Base-by-base conservation (phyloP, 2,888 invertebrate genomes). In the Ommatoiulus sabulosus region DNA sequence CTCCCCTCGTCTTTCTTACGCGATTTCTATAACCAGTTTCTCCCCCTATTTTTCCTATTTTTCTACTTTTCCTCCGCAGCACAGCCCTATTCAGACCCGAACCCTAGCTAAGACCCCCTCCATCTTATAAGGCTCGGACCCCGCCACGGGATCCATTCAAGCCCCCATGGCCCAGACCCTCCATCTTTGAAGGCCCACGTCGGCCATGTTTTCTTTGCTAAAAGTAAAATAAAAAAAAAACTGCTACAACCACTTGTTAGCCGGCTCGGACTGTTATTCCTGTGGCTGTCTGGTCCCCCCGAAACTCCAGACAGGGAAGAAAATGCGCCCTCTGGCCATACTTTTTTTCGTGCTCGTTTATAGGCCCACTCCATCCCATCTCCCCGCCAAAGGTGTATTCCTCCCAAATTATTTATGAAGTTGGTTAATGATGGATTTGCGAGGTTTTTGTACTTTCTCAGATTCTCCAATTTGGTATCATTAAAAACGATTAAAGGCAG, bases 1-100 rank as follows among this genome's bases (percentile, higher is more conserved):
- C 46, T 44, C 86, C 44, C 44, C 86, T 86, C 44, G 44, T 46
- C 86, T 44, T 44, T 44, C 86, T 86, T 86, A 43, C 43, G 43
- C 43, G 35, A 20, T 86, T 20, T 43, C 84, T 84, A 20, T 44
- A 86, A 46, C 86, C 86, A 86, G 44, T 35, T 84, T 43, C 43
- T 84, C 43, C n/a, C 84, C 84, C 84, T 80, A 80, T 35, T 35
- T 80, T 35, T 35, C 84, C 84, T 52, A 52, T 52, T 84, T 84
- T 84, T n/a, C 84, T 17, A n/a, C n/a, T 43, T 84, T 84, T 57
- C 57, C 57, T 57, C 57, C 57, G 10, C 15, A n/a, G n/a, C n/a
- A n/a, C n/a, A 52, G 52, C 17, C 52, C 52, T 52, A 52, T 52
- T 52, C 52, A 52, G 52, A 17, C 52, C 15, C 52, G 52, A 52